Percentiles rank a stretch among this genome's conserved stretches.
phyloP scores from a whole-genome alignment of 2,888 invertebrate species.

The Rhagonycha lutea region DNA sequence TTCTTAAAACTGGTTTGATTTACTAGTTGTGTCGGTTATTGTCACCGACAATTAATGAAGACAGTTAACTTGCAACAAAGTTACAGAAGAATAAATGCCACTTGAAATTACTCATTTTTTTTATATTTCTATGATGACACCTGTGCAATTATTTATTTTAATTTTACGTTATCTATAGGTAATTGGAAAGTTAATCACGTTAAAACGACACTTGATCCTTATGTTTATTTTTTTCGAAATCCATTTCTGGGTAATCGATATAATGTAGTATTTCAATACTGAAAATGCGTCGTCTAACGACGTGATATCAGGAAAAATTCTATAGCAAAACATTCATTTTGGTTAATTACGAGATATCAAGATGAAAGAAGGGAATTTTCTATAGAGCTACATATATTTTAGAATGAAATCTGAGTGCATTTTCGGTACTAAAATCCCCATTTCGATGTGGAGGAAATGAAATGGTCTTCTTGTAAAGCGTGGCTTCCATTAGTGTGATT shows the following conservation, averaged over 20 bases:
- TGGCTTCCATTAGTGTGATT: constrained; percentile 44
- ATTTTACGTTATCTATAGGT: background rate
- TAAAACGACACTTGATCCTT: too few relatives aligned
- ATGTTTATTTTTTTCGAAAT: background rate
- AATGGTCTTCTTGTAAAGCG: constrained; percentile 40
- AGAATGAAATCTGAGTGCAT: constrained; percentile 20
- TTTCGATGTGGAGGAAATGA: constrained; percentile 36
- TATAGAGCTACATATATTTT: background rate
- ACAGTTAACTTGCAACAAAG: background rate
- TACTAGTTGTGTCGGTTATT: constrained; percentile 5
- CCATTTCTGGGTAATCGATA: background rate
- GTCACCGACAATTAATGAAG: constrained; percentile 11
- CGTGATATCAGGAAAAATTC: too few relatives aligned
- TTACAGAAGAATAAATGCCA: background rate
- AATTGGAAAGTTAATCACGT: background rate
- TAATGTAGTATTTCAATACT: background rate
- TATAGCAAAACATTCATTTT: background rate
- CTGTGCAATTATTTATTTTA: background rate
- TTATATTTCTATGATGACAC: background rate
- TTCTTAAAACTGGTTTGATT: constrained; percentile 9
- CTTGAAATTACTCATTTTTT: background rate
- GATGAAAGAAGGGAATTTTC: background rate
- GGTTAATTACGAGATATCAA: background rate
- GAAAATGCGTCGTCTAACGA: too few relatives aligned
- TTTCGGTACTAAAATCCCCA: constrained; percentile 10